These are phyloP conservation scores for Stegastes partitus DNA, from an alignment of 2,113 vertebrate species.

Conservation along the genomic window DNA sequence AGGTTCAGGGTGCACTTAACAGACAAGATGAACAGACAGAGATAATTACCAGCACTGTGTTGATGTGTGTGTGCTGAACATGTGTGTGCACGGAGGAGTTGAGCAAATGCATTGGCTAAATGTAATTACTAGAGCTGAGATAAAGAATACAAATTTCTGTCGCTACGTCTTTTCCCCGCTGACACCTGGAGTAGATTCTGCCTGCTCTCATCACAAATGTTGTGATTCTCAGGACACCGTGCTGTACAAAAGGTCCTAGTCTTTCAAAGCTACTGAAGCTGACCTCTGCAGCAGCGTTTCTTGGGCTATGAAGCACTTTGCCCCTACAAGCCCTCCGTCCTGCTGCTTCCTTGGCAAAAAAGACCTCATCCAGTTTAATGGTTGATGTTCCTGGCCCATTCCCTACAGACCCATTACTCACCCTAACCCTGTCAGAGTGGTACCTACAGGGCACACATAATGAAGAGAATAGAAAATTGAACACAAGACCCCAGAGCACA, in stretches of 20 bases:
- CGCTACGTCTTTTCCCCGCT: conserved; percentile 19
- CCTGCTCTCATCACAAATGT: conserved; percentile 36
- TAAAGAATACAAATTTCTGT: conserved; percentile 53
- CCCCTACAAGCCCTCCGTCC: conserved; percentile 28
- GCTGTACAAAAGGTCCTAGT: conserved; percentile 14
- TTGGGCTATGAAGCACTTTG: conserved; percentile 31
- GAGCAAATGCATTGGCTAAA: conserved; percentile 28
- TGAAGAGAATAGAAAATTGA: conserved; percentile 75
- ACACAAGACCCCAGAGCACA: conserved; percentile 65
- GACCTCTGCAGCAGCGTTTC: conserved; percentile 44
- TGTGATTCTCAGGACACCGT: background rate
- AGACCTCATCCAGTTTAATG: conserved; percentile 61
- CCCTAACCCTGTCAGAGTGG: conserved; percentile 44
- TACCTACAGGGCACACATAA: conserved; percentile 58
- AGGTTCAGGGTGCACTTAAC: conserved; percentile 62
- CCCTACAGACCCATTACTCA: conserved; percentile 69
- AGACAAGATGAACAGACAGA: conserved; percentile 56
- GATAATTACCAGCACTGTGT: conserved; percentile 54
- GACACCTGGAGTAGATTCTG: conserved; percentile 37
- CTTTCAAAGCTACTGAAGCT: conserved; percentile 19
- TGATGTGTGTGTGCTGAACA: background rate
- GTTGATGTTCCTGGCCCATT: conserved; percentile 57
- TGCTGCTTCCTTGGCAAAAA: conserved; percentile 33
- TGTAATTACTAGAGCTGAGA: conserved; percentile 59
- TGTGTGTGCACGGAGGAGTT: background rate